Percentiles rank a stretch among this genome's conserved stretches.
phyloP scores from a whole-genome alignment of 2,113 vertebrate species.

The Chaenocephalus aceratus region DNA sequence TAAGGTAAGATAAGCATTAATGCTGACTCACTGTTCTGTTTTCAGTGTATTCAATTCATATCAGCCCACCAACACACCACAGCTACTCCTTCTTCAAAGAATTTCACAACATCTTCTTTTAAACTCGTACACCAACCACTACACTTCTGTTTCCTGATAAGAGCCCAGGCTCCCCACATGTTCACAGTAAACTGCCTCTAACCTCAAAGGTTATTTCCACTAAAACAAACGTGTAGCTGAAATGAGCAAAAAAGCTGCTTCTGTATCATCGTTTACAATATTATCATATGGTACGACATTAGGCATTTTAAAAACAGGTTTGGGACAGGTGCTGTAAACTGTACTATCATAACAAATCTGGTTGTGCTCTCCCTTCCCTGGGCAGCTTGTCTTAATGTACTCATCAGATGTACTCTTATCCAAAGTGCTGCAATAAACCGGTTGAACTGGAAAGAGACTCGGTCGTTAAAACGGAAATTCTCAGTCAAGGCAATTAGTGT shows the following conservation, averaged over 20 bases:
- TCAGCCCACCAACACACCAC: not conserved
- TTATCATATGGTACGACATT: not conserved
- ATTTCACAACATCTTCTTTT: not conserved
- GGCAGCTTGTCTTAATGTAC: not conserved
- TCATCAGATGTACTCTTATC: not conserved
- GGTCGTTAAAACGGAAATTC: too few relatives aligned
- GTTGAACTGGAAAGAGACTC: too few relatives aligned
- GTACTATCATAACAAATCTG: not conserved
- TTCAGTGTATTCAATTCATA: not conserved
- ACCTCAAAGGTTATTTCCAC: not conserved
- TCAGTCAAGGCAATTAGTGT: too few relatives aligned
- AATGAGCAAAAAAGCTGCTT: not conserved
- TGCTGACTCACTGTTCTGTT: not conserved
- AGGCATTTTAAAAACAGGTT: not conserved
- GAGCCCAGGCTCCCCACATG: not conserved
- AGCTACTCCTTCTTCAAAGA: conserved; percentile 5
- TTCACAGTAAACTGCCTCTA: not conserved
- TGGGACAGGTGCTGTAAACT: not conserved
- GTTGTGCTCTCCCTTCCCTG: not conserved
- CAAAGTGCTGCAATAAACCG: not conserved
- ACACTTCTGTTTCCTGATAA: conserved; percentile 16
- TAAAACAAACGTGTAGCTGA: not conserved
- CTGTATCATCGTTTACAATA: not conserved
- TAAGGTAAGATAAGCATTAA: not conserved
- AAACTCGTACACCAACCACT: not conserved